Evolutionary conservation across 2,797 vertebrate genomes (phyloP).

Genomic region (Chloroceryle inda): DNA sequence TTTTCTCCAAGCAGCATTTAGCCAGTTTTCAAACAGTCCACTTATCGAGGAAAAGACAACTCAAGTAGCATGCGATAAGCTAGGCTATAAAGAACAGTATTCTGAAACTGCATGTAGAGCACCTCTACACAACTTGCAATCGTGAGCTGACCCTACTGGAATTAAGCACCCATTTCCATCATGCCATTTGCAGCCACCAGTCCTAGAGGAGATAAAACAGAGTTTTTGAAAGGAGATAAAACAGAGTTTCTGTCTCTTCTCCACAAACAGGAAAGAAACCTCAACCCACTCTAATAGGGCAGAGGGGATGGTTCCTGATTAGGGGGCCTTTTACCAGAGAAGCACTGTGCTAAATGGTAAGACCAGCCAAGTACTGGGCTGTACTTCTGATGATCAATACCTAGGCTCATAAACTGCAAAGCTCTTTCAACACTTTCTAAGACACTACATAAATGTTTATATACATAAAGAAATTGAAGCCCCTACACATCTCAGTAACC

Average conservation of each 20-base stretch:
- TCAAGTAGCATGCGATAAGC: background rate
- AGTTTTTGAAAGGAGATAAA: background rate
- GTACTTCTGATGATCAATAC: background rate
- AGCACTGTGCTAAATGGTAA: background rate
- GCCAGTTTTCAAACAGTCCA: background rate
- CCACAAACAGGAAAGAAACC: background rate
- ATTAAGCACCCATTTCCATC: background rate
- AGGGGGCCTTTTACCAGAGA: background rate
- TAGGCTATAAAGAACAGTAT: background rate
- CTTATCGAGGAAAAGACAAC: background rate
- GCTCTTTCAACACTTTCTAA: background rate
- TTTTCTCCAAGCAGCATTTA: background rate
- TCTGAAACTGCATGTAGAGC: background rate
- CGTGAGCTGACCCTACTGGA: background rate
- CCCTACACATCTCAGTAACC: background rate
- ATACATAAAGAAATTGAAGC: background rate
- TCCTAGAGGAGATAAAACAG: fast-evolving
- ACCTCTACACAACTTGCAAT: background rate
- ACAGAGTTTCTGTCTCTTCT: fast-evolving
- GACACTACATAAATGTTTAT: background rate
- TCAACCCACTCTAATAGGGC: fast-evolving
- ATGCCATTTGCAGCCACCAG: background rate
- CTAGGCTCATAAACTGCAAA: background rate
- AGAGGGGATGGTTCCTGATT: background rate
- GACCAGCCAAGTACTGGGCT: background rate